Conservation (phyloP, 2,113 vertebrate genomes). For the Thymallus thymallus region DNA sequence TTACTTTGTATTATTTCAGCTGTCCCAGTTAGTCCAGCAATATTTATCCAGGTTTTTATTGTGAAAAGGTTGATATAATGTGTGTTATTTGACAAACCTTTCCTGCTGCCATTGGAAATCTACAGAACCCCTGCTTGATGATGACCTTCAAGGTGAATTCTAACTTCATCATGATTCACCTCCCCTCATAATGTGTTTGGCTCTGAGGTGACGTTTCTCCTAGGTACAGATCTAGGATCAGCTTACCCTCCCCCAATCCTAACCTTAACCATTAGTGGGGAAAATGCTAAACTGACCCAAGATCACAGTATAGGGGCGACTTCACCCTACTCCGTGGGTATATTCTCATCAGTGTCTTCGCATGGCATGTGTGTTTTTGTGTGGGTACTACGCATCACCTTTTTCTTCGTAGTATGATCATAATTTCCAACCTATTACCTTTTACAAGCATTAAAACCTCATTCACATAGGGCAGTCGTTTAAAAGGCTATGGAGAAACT, state of each 20-base stretch:
- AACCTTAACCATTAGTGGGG: too few species aligned
- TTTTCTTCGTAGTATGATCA: background rate
- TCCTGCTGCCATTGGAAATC: slow-evolving; percentile 56
- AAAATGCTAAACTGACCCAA: too few species aligned
- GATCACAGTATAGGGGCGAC: background rate
- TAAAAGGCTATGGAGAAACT: background rate
- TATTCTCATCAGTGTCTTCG: background rate
- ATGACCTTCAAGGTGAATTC: slow-evolving; percentile 55
- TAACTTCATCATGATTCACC: slow-evolving; percentile 8
- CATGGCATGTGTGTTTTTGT: slow-evolving; percentile 1
- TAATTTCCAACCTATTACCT: background rate
- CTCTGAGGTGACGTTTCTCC: background rate
- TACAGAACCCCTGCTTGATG: slow-evolving; percentile 68
- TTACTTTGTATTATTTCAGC: background rate
- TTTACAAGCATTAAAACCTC: background rate
- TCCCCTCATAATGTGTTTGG: slow-evolving; percentile 14
- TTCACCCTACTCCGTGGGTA: slow-evolving; percentile 11
- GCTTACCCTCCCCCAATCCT: too few species aligned
- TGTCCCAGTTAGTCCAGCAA: background rate
- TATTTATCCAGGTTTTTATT: slow-evolving; percentile 5
- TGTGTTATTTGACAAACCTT: slow-evolving; percentile 44
- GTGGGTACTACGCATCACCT: background rate
- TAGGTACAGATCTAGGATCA: too few species aligned
- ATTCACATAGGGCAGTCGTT: background rate
- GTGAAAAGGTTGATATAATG: slow-evolving; percentile 40